phyloP scores from a whole-genome alignment of 2,888 invertebrate genomes.

The Xestia c-nigrum region DNA sequence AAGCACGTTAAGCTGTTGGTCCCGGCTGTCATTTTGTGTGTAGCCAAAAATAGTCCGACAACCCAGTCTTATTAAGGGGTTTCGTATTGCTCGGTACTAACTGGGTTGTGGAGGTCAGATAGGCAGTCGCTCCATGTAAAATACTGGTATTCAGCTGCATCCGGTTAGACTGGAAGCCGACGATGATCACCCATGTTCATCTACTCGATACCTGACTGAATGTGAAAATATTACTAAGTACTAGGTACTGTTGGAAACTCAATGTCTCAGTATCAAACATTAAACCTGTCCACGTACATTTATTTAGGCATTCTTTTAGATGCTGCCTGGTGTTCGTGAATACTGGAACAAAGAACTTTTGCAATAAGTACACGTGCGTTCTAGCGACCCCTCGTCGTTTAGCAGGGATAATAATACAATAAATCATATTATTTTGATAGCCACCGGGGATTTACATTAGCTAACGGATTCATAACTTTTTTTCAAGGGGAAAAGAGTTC shows the following conservation, averaged over 20 bases:
- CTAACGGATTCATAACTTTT: not conserved
- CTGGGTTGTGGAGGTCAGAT: too few species aligned
- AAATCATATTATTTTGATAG: slow-evolving; percentile 30
- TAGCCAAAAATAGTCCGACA: too few species aligned
- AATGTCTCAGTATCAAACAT: not conserved
- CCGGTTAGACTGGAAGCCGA: too few species aligned
- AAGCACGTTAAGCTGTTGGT: too few species aligned
- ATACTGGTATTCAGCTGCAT: too few species aligned
- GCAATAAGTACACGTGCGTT: slow-evolving; percentile 36
- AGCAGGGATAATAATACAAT: not conserved
- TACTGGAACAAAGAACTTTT: not conserved
- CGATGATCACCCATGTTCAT: too few species aligned
- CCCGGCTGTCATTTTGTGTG: too few species aligned
- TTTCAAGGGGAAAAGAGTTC: not conserved
- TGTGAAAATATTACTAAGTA: not conserved
- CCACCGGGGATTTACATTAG: not conserved
- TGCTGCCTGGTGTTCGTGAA: too few species aligned
- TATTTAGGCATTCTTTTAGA: not conserved
- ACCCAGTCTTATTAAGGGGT: too few species aligned
- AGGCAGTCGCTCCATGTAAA: too few species aligned
- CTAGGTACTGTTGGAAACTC: not conserved
- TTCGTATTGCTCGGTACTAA: too few species aligned
- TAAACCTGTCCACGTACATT: not conserved
- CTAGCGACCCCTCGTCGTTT: slow-evolving; percentile 5
- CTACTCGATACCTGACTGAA: not conserved